A percentile compares a stretch with the other conserved stretches of the same genome.
phyloP scores from a whole-genome alignment of 92 coral and sea anemone genomes.

The Galaxea fascicularis region DNA sequence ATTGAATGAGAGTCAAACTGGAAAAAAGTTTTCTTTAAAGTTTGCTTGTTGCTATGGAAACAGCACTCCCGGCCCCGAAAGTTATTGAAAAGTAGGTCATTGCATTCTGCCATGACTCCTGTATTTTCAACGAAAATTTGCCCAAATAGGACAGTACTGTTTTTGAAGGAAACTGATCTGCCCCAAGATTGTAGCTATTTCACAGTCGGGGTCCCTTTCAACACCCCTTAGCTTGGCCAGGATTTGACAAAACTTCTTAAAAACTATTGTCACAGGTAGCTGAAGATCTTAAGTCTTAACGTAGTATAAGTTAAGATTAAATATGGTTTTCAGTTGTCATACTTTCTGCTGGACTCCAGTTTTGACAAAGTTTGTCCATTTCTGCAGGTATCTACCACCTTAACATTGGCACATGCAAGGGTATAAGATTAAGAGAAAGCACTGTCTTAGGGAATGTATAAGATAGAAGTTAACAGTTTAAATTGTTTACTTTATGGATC shows the following conservation, averaged over 20 bases:
- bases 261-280: not conserved
- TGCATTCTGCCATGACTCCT: not conserved
- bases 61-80: not conserved
- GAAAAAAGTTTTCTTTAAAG: not conserved
- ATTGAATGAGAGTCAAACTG: not conserved
- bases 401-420: too few relatives aligned
- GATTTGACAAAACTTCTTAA: not conserved
- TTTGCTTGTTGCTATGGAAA: constrained; percentile 7
- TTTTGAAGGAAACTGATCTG: not conserved
- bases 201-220: constrained; percentile 9
- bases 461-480: not conserved
- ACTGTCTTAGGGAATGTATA: too few relatives aligned
- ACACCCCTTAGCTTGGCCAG: not conserved
- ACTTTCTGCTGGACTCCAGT: too few relatives aligned
- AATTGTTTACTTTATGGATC: not conserved
- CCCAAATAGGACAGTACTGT: not conserved
- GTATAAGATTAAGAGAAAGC: too few relatives aligned
- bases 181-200: not conserved
- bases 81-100: not conserved
- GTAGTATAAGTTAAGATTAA: too few relatives aligned
- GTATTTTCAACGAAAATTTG: not conserved
- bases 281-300: not conserved
- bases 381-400: too few relatives aligned
- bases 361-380: too few relatives aligned
- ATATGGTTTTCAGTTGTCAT: too few relatives aligned